Percentiles rank a stretch among this genome's conserved stretches.
Evolutionary conservation across 2,797 vertebrate genomes (phyloP).

Genomic region (Scolopax bukidnonensis): DNA sequence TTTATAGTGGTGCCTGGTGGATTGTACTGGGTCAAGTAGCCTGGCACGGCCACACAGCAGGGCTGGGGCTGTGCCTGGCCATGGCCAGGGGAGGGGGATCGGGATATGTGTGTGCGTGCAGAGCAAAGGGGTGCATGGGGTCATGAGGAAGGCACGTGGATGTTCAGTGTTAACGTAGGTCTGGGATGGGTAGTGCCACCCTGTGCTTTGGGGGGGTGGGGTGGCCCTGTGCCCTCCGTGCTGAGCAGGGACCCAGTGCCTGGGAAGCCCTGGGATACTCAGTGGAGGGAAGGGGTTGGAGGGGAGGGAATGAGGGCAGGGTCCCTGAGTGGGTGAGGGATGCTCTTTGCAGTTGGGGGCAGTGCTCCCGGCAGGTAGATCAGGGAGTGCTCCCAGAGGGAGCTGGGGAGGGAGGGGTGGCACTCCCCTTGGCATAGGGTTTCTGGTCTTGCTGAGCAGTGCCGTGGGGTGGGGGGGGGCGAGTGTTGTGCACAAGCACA

Average conservation of each 20-base stretch:
- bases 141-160: background rate
- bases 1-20: background rate
- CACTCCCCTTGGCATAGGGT: background rate
- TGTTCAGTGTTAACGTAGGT: conserved; percentile 3
- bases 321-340: background rate
- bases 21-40: background rate
- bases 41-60: background rate
- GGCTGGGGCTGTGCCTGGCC: background rate
- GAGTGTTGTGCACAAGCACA: conserved; percentile 38
- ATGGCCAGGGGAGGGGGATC: background rate
- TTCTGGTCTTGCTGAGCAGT: conserved; percentile 26
- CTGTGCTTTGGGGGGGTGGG: background rate
- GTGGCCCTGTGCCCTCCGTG: background rate
- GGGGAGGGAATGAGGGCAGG: background rate
- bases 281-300: background rate
- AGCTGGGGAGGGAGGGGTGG: background rate
- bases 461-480: background rate
- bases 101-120: background rate
- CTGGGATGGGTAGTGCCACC: background rate
- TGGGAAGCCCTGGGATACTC: background rate
- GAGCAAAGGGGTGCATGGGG: background rate
- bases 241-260: background rate
- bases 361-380: background rate
- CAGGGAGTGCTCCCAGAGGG: background rate
- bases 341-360: background rate